Conservation (phyloP, 2,113 vertebrate species). For the Oryzias melastigma region DNA sequence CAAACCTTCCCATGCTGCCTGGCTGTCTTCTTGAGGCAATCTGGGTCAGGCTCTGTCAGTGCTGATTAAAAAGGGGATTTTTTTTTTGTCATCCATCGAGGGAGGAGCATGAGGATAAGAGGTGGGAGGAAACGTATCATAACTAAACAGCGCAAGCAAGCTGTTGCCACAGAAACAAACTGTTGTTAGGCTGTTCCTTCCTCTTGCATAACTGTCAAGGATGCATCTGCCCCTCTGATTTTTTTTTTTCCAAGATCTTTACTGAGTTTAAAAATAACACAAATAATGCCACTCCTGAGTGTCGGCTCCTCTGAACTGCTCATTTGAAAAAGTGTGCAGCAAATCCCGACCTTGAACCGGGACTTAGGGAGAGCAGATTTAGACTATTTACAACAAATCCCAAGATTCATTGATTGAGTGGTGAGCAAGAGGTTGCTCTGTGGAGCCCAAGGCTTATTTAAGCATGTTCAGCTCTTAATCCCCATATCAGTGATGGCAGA, state of each 20-base stretch:
- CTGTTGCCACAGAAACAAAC: slow-evolving; percentile 51
- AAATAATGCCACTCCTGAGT: background rate
- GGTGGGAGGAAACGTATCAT: slow-evolving; percentile 55
- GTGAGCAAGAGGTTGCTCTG: slow-evolving; percentile 63
- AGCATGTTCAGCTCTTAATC: slow-evolving; percentile 72
- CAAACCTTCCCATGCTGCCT: slow-evolving; percentile 42
- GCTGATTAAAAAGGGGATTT: slow-evolving; percentile 77
- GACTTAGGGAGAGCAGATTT: slow-evolving; percentile 51
- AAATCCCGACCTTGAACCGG: slow-evolving; percentile 47
- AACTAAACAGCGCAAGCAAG: slow-evolving; percentile 53
- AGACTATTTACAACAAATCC: slow-evolving; percentile 65
- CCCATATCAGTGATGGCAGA: slow-evolving; percentile 53
- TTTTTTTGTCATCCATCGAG: slow-evolving; percentile 46
- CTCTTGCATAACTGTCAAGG: background rate
- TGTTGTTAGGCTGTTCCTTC: slow-evolving; percentile 22
- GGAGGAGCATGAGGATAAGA: slow-evolving; percentile 54
- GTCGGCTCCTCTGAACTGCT: background rate
- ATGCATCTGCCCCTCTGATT: background rate
- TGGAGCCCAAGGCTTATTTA: slow-evolving; percentile 62
- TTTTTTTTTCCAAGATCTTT: background rate
- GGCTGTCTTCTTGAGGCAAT: slow-evolving; percentile 52
- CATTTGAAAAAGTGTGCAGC: slow-evolving; percentile 10
- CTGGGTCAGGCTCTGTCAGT: slow-evolving; percentile 72
- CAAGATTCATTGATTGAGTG: slow-evolving; percentile 67
- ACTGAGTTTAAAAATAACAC: background rate